phyloP scores from a whole-genome alignment of 2,113 vertebrate species.

The Dicrurus megarhynchus region DNA sequence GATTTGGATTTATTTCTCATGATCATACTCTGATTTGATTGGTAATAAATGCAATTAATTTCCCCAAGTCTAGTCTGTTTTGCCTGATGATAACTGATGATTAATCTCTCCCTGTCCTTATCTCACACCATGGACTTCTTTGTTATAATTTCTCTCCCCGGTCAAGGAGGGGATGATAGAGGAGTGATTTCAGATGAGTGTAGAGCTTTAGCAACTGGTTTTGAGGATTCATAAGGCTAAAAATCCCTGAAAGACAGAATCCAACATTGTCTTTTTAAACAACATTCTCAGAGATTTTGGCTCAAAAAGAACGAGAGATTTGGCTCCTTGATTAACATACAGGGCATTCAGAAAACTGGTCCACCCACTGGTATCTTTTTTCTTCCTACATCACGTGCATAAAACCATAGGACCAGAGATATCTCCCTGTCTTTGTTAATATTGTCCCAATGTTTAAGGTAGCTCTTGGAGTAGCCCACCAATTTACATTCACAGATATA shows the following conservation, averaged over 20 bases:
- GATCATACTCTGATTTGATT: not conserved
- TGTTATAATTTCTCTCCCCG: not conserved
- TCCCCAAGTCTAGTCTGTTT: not conserved
- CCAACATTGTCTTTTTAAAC: not conserved
- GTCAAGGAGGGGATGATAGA: not conserved
- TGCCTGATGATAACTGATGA: not conserved
- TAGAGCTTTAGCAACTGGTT: not conserved
- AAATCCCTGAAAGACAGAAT: not conserved
- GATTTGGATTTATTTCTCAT: not conserved
- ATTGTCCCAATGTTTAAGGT: not conserved
- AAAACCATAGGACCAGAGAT: not conserved
- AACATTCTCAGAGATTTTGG: not conserved
- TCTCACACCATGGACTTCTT: not conserved
- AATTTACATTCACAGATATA: not conserved
- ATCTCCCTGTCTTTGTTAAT: not conserved
- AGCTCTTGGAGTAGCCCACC: not conserved
- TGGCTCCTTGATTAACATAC: not conserved
- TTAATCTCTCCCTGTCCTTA: not conserved
- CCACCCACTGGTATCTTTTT: not conserved
- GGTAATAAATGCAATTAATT: not conserved
- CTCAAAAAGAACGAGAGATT: not conserved
- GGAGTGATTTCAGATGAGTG: not conserved
- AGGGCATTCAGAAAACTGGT: not conserved
- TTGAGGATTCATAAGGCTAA: not conserved
- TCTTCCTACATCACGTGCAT: not conserved